Evolutionary conservation across 2,113 vertebrate genomes (phyloP).

Genomic region (Siniperca chuatsi): DNA sequence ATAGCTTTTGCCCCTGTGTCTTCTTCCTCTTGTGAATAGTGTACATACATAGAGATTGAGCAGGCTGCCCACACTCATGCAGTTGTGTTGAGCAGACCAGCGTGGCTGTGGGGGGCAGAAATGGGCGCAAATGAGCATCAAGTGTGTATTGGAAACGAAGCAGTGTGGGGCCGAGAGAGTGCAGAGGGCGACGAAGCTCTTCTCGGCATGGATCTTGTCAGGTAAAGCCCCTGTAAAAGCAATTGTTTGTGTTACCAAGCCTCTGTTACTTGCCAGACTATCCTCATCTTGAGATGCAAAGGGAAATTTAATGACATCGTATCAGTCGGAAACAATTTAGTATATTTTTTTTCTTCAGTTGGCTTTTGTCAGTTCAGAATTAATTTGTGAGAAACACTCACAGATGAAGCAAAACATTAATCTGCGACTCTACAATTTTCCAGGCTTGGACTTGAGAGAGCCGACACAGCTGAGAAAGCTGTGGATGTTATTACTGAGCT

Average conservation of each 20-base stretch:
- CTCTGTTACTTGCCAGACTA: neutral
- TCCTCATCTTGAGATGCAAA: neutral
- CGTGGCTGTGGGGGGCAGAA: slow-evolving; percentile 98
- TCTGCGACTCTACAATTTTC: slow-evolving; percentile 31
- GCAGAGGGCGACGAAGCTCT: slow-evolving; percentile 88
- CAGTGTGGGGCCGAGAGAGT: slow-evolving; percentile 93
- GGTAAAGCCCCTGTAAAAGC: slow-evolving; percentile 76
- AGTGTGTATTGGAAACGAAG: slow-evolving; percentile 97
- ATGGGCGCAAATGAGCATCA: slow-evolving; percentile 98
- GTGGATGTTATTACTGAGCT: slow-evolving; percentile 89
- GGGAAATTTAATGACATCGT: neutral
- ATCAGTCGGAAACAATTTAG: neutral
- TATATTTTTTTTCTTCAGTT: neutral
- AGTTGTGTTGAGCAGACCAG: slow-evolving; percentile 93
- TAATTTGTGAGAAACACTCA: neutral
- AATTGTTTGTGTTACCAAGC: neutral
- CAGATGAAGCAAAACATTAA: neutral
- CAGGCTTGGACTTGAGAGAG: slow-evolving; percentile 96
- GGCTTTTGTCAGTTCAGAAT: neutral
- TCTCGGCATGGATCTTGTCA: slow-evolving; percentile 97
- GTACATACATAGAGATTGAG: slow-evolving; percentile 92
- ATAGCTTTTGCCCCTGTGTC: neutral
- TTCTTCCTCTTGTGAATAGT: slow-evolving; percentile 81
- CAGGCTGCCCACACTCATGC: slow-evolving; percentile 88
- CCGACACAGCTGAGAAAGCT: slow-evolving; percentile 91